These are phyloP conservation scores for Villa cingulata DNA, from an alignment of 2,888 invertebrate species.

Conservation along the genomic window DNA sequence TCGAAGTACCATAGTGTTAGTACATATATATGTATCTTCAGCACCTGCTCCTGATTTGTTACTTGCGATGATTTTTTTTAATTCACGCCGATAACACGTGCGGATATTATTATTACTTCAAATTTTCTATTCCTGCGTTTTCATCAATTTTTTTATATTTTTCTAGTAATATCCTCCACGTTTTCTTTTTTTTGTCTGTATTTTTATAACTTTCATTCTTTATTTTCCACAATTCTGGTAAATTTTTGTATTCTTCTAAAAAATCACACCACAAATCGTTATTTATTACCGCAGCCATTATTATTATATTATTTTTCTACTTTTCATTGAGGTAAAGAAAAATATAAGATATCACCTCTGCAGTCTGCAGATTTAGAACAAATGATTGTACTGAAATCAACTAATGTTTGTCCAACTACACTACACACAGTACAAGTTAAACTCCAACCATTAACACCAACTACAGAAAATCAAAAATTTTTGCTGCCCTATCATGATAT, in stretches of 20 bases:
- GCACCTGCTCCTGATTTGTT: not conserved
- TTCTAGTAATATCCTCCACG: conserved; percentile 11
- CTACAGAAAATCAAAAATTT: too few relatives aligned
- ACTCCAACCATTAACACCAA: too few relatives aligned
- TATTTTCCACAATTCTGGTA: conserved; percentile 15
- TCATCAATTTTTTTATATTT: conserved; percentile 12
- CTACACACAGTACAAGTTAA: too few relatives aligned
- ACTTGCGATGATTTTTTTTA: not conserved
- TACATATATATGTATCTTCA: not conserved
- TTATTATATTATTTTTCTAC: too few relatives aligned
- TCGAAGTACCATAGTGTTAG: not conserved
- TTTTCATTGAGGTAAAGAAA: too few relatives aligned
- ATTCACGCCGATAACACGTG: not conserved
- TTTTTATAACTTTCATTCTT: conserved; percentile 14
- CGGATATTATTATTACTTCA: not conserved
- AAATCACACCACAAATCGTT: conserved; percentile 12
- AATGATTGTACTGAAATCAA: too few relatives aligned
- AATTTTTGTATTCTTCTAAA: conserved; percentile 13
- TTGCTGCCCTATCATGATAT: too few relatives aligned
- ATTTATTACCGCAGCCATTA: too few relatives aligned
- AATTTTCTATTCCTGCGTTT: conserved; percentile 9
- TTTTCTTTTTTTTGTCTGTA: conserved; percentile 8
- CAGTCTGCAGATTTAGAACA: too few relatives aligned
- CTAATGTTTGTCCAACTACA: too few relatives aligned
- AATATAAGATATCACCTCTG: too few relatives aligned